Conservation (phyloP, 2,797 vertebrate species). For the Acrossocheilus wenchowensis region DNA sequence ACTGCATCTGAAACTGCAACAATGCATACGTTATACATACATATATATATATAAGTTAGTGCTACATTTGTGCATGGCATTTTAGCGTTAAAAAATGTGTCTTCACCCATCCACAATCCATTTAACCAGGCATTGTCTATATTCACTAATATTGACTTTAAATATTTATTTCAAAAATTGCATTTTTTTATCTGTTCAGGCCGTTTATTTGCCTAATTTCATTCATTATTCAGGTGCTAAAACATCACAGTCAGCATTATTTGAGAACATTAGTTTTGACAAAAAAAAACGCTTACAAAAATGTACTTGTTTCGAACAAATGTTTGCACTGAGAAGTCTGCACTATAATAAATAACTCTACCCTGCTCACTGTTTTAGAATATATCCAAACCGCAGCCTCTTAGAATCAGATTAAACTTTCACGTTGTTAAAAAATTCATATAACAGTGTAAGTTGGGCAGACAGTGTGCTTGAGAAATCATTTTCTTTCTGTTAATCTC, state of each 20-base stretch:
- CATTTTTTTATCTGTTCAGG: background rate
- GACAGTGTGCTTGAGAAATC: conserved; percentile 40
- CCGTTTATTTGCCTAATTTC: background rate
- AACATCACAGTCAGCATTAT: background rate
- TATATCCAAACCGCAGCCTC: background rate
- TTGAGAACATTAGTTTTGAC: background rate
- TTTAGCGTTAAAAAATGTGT: background rate
- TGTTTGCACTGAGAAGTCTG: background rate
- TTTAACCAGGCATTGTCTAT: background rate
- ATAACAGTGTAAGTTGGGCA: conserved; percentile 45
- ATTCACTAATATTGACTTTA: background rate
- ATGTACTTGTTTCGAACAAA: background rate
- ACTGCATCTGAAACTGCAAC: background rate
- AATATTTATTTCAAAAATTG: background rate
- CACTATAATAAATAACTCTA: background rate
- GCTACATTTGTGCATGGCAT: background rate
- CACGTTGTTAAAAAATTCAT: conserved; percentile 47
- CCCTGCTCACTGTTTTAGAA: background rate
- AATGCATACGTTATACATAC: background rate
- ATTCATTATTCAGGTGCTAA: background rate
- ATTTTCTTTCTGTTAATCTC: conserved; percentile 42
- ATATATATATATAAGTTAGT: background rate
- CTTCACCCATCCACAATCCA: background rate
- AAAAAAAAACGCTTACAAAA: background rate
- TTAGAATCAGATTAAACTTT: conserved; percentile 44